phyloP scores from a whole-genome alignment of 2,888 invertebrate species.

The Barypeithes pellucidus region DNA sequence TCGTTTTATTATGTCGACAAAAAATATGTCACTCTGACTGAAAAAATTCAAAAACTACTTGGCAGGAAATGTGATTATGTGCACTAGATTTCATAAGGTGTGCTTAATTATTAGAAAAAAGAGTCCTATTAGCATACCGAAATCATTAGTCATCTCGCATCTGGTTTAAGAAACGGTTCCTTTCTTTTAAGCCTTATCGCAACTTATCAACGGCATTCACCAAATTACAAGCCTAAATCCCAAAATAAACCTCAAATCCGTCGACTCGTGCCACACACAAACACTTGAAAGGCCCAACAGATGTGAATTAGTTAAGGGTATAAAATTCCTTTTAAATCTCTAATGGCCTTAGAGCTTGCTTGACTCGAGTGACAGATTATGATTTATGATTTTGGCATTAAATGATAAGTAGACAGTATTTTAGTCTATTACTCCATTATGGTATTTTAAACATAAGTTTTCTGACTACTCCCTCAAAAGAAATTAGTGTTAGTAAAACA shows the following conservation, averaged over 20 bases:
- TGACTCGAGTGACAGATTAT: slow-evolving; percentile 32
- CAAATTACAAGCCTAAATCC: slow-evolving; percentile 20
- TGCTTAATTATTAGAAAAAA: too few species aligned
- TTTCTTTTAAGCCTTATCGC: slow-evolving; percentile 16
- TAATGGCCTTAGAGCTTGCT: slow-evolving; percentile 33
- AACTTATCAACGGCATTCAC: slow-evolving; percentile 23
- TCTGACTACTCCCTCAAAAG: background rate
- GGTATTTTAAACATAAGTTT: background rate
- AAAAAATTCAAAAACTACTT: too few species aligned
- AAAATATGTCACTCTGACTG: too few species aligned
- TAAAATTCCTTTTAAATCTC: slow-evolving; percentile 38
- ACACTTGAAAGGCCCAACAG: slow-evolving; percentile 34
- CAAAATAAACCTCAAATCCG: slow-evolving; percentile 30
- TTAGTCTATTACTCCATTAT: slow-evolving; percentile 24
- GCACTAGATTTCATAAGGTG: too few species aligned
- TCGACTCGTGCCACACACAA: slow-evolving; percentile 37
- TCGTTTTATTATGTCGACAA: too few species aligned
- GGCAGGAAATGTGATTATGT: too few species aligned
- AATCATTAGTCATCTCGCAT: background rate
- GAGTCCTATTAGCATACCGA: too few species aligned
- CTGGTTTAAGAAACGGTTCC: background rate
- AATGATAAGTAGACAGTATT: slow-evolving; percentile 25
- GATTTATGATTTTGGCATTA: slow-evolving; percentile 30
- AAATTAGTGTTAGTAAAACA: too few species aligned
- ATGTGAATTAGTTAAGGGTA: slow-evolving; percentile 42